Percentiles rank a stretch among this genome's conserved stretches.
Conservation (phyloP, 23 tunicate species). For the Clavelina lepadiformis region DNA sequence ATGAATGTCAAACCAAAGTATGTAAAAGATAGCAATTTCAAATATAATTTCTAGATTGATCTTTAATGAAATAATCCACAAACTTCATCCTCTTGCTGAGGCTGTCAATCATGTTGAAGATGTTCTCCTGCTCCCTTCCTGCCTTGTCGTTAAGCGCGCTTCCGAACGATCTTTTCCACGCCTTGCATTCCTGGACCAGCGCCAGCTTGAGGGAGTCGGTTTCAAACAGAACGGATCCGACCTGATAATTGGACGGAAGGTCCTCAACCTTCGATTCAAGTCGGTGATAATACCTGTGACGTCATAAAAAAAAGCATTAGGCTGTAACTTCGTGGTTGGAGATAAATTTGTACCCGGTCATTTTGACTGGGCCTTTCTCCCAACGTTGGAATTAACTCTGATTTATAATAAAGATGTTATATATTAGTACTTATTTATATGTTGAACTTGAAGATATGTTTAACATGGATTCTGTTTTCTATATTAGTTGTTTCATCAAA, state of each 20-base stretch:
- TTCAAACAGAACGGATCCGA: slow-evolving; percentile 90
- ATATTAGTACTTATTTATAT: too few relatives aligned
- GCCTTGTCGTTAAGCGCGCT: slow-evolving; percentile 94
- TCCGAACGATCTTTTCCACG: slow-evolving; percentile 98
- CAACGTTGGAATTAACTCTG: too few relatives aligned
- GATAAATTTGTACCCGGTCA: too few relatives aligned
- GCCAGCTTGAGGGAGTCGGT: slow-evolving; percentile 89
- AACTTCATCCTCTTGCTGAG: slow-evolving; percentile 79
- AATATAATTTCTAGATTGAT: not conserved
- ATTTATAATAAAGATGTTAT: too few relatives aligned
- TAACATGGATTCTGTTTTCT: too few relatives aligned
- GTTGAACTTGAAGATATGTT: too few relatives aligned
- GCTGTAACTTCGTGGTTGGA: too few relatives aligned
- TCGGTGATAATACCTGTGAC: slow-evolving; percentile 71
- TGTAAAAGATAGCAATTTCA: not conserved
- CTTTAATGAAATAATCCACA: not conserved
- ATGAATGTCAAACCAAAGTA: not conserved
- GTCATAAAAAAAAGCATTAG: not conserved
- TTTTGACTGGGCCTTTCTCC: too few relatives aligned
- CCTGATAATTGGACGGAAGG: slow-evolving; percentile 71
- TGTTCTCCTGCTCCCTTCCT: slow-evolving; percentile 71
- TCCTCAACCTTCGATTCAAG: slow-evolving; percentile 88
- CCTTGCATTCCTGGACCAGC: slow-evolving; percentile 84
- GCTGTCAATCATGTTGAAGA: slow-evolving; percentile 86
- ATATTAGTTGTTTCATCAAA: too few relatives aligned